Evolutionary conservation across 2,113 vertebrate genomes (phyloP), one percentile per base, ranked within the genome.

Genomic region (Salvelinus alpinus): DNA sequence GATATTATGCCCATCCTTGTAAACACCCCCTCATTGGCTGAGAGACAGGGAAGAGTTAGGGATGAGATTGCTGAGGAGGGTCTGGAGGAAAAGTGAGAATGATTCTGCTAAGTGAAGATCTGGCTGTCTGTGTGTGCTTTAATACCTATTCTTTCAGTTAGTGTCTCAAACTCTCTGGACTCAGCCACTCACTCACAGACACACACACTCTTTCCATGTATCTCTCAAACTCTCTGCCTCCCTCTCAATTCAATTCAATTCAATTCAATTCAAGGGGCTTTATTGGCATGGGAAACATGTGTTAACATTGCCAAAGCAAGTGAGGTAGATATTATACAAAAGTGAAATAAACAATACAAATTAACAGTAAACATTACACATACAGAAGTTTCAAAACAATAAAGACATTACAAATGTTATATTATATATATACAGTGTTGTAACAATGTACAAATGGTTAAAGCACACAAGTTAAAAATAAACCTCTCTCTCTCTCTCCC

Each of bases 21-120:
- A 7, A 18, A 65, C 34, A 22, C 11, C 9, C 64, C 34, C 44
- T 3, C 31, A 66, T 25, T 81, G 76, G 78, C 64, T 80, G 75
- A 80, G 60, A 27, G 68, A 64, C 47, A 70, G 44, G 83, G 83
- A 80, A 78, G 80, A 67, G 75, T 60, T 70, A 67, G 64, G 34
- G 64, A 59, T 75, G 57, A 60, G 64, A n/a, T 27, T 73, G 64
- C 70, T 77, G 73, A 77, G 75, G 22, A 31, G 24, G 14, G 38
- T 13, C 48, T 54, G 70, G 38, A 54, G 34, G 57, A 18, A 59
- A 64, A 62, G 70, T 69, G 79, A 8, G 70, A 70, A n/a, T 22
- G 66, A 64, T 57, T 25, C 64, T 4, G 24, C 11, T 20, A 9
- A 57, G 38, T 38, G 3, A 51, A 13, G 4, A 4, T 51, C 3